Evolutionary conservation across 1,140 invertebrate species (phyloP).

Genomic region (Luehdorfia chinensis): DNA sequence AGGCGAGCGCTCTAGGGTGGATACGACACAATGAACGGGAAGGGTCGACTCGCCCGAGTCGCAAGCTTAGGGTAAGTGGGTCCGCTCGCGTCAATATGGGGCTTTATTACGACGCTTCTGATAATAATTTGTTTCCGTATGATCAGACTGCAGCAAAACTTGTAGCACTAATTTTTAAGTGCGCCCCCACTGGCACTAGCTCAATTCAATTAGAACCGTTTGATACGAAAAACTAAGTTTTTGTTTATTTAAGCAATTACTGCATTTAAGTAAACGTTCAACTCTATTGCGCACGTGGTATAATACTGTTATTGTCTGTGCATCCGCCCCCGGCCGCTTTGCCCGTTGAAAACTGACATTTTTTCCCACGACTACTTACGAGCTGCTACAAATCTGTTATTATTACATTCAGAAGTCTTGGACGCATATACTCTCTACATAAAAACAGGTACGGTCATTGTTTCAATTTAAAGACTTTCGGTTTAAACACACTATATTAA

Average conservation of each 20-base stretch:
- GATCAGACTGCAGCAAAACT: slow-evolving; percentile 14
- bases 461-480: too few relatives aligned
- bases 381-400: slow-evolving; percentile 35
- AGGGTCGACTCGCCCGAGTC: slow-evolving; percentile 52
- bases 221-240: too few relatives aligned
- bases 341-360: slow-evolving; percentile 47
- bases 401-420: slow-evolving; percentile 19
- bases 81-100: slow-evolving; percentile 66
- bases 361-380: slow-evolving; percentile 62
- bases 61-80: slow-evolving; percentile 67
- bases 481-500: slow-evolving; percentile 8
- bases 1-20: slow-evolving; percentile 69
- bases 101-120: slow-evolving; percentile 63
- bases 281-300: slow-evolving; percentile 46
- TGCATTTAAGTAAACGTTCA: slow-evolving; percentile 28
- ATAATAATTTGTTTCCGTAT: slow-evolving; percentile 60
- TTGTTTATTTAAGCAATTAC: not conserved
- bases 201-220: too few relatives aligned
- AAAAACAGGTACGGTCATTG: not conserved
- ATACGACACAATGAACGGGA: slow-evolving; percentile 66
- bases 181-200: too few relatives aligned
- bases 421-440: slow-evolving; percentile 13
- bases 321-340: slow-evolving; percentile 51
- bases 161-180: not conserved
- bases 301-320: slow-evolving; percentile 37